Percentiles rank a stretch among this genome's conserved stretches.
Evolutionary conservation across 2,888 invertebrate species (phyloP).

Genomic region (Blera fallax): DNA sequence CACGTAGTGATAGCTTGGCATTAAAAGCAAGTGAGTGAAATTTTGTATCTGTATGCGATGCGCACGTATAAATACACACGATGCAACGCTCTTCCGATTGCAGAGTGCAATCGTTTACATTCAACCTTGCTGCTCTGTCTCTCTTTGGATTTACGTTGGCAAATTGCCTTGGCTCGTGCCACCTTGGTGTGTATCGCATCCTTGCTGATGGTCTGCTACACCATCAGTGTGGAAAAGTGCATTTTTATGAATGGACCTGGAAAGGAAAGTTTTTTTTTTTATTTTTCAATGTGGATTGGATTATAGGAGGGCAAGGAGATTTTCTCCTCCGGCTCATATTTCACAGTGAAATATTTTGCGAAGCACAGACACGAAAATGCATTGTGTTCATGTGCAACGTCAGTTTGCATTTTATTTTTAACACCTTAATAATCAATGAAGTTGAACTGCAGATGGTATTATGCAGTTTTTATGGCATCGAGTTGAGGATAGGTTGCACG

Average conservation of each 20-base stretch:
- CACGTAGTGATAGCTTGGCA: not conserved
- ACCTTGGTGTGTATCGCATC: slow-evolving; percentile 22
- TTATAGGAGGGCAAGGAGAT: slow-evolving; percentile 6
- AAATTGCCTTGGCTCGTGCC: slow-evolving; percentile 54
- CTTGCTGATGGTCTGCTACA: slow-evolving; percentile 2
- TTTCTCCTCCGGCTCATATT: slow-evolving; percentile 45
- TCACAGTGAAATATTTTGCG: slow-evolving; percentile 17
- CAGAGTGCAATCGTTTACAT: slow-evolving; percentile 41
- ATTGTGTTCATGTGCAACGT: slow-evolving; percentile 37
- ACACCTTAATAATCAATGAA: slow-evolving; percentile 9
- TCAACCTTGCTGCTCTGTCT: slow-evolving; percentile 15
- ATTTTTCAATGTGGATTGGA: not conserved
- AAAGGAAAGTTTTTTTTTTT: slow-evolving; percentile 4
- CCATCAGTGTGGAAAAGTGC: slow-evolving; percentile 43
- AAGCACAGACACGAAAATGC: slow-evolving; percentile 23
- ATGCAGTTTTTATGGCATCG: not conserved
- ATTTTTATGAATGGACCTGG: slow-evolving; percentile 67
- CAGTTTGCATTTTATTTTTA: slow-evolving; percentile 18
- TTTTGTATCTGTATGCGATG: slow-evolving; percentile 36
- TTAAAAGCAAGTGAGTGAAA: slow-evolving; percentile 6
- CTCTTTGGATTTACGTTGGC: not conserved
- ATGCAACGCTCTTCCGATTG: slow-evolving; percentile 22
- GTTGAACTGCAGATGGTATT: not conserved
- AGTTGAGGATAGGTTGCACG: not conserved
- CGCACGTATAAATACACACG: not conserved